Evolutionary conservation across 2,888 invertebrate species (phyloP), one percentile per base, ranked within the genome.

Genomic region (Drosophila pegasa): DNA sequence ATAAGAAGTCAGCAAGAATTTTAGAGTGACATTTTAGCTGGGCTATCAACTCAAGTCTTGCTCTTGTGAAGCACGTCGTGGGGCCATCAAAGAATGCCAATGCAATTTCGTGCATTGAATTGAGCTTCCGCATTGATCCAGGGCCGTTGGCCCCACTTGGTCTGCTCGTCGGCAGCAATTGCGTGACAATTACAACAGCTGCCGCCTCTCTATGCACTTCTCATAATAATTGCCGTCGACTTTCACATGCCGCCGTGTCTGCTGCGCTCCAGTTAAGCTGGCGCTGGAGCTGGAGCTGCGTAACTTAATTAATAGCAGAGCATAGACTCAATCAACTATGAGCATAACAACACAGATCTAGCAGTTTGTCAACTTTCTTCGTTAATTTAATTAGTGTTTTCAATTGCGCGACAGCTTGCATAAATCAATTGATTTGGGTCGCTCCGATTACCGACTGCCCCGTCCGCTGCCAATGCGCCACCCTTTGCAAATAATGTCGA

Each of bases 301-400:
- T 73, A 83, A 83, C 69, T 88, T 79, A 88, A 83, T 83, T 86
- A 83, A 86, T 63, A 45, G 33, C 68, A 35, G 52, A 56, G 37
- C 56, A 40, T 41, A 29, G 59, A 40, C 54, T 40, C 41, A 40
- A 12, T 48, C 25, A 41, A 45, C 60, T 20, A 59, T 29, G 9
- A 35, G 51, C 54, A 47, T 7, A 10, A n/a, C 18, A 37, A 14
- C 51, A 38, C 43, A 58, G 43, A 61, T 57, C 41, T 33, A 20
- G 10, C 25, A 70, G 59, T 63, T 75, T 68, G 78, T 73, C 78
- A 78, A 78, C 67, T 75, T 67, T 67, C 62, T 67, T 70, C 70
- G 77, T 88, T 89, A 74, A 87, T 87, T 87, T 77, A 89, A 89
- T 89, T 88, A 84, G 78, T 69, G 83, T 59, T 72, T 76, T 75